Percentiles rank a stretch among this genome's conserved stretches.
phyloP scores from a whole-genome alignment of 2,797 vertebrate species.

The Melanotaenia boesemani region DNA sequence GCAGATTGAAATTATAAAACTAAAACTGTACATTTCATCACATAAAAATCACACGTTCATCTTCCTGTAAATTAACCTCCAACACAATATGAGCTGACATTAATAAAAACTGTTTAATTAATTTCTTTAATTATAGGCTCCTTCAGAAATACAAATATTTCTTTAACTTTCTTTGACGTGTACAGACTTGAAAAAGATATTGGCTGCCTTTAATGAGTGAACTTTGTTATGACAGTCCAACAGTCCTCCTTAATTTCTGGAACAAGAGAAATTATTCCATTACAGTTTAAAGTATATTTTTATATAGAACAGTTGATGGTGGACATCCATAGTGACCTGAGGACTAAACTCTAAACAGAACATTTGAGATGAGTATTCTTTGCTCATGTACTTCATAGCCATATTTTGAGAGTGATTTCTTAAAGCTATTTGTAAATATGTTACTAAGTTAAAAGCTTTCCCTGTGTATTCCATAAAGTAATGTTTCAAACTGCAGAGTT shows the following conservation, averaged over 20 bases:
- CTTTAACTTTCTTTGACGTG: background rate
- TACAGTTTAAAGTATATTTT: too few relatives aligned
- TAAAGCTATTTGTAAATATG: background rate
- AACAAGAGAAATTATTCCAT: background rate
- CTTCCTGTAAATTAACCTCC: background rate
- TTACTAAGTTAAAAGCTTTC: background rate
- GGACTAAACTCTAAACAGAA: background rate
- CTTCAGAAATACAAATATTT: background rate
- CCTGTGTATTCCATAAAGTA: background rate
- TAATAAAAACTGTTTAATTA: background rate
- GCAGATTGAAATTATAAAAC: background rate
- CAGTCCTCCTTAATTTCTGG: background rate
- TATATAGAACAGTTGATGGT: too few relatives aligned
- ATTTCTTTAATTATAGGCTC: too few relatives aligned
- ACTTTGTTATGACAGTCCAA: background rate
- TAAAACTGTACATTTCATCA: conserved; percentile 3
- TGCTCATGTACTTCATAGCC: background rate
- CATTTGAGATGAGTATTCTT: background rate
- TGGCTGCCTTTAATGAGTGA: background rate
- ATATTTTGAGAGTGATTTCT: background rate
- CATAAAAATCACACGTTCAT: background rate
- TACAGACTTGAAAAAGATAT: background rate
- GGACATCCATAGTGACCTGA: background rate
- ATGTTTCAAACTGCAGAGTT: background rate
- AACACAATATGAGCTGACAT: background rate